These are phyloP conservation scores for Aphodius sticticus DNA, from an alignment of 2,888 invertebrate species.

Conservation along the genomic window DNA sequence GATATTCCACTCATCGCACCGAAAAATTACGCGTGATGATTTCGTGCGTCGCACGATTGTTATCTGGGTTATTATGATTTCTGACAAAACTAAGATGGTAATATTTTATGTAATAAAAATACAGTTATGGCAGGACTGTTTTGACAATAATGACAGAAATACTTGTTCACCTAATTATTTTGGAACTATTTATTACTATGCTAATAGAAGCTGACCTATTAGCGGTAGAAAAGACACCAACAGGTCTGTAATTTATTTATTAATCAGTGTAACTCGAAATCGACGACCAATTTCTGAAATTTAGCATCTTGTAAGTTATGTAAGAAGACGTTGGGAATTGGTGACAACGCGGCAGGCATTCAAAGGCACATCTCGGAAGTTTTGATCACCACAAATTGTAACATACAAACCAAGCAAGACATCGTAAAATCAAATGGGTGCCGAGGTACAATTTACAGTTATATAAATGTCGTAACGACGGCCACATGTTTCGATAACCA, in stretches of 20 bases:
- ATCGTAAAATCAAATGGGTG: background rate
- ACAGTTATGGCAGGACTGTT: background rate
- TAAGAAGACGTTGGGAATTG: background rate
- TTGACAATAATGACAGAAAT: background rate
- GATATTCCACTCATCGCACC: too few relatives aligned
- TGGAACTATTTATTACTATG: background rate
- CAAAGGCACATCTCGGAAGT: slow-evolving; percentile 14
- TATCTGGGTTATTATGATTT: too few relatives aligned
- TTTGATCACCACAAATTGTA: slow-evolving; percentile 7
- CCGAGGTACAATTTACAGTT: slow-evolving; percentile 9
- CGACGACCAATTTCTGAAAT: background rate
- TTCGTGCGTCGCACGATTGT: too few relatives aligned
- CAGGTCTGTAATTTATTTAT: background rate
- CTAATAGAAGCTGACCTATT: background rate
- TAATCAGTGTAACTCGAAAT: background rate
- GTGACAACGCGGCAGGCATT: background rate
- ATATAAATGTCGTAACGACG: background rate
- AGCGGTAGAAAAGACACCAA: background rate
- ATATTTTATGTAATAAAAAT: background rate
- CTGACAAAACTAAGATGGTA: too few relatives aligned
- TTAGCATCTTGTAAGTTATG: background rate
- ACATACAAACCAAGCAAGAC: background rate
- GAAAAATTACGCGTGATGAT: too few relatives aligned
- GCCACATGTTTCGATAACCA: slow-evolving; percentile 9
- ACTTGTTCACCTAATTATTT: background rate